Conservation (phyloP, 2,888 invertebrate species). For the Flexamia atlantica region DNA sequence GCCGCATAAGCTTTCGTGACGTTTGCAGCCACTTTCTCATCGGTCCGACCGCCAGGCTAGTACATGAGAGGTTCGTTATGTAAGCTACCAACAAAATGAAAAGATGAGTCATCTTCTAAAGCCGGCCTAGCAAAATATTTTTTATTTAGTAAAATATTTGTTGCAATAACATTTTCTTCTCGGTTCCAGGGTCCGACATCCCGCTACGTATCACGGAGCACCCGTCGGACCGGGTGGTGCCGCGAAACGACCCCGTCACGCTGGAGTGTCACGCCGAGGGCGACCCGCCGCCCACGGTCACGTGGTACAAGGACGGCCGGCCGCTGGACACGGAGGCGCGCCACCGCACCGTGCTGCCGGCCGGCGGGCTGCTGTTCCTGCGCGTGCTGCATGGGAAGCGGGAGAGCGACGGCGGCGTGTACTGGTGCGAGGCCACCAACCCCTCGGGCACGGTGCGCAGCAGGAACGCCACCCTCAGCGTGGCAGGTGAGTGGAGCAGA, state of each 20-base stretch:
- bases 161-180: background rate
- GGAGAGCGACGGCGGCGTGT: conserved; percentile 41
- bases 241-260: conserved; percentile 97
- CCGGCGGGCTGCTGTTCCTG: conserved; percentile 41
- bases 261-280: conserved; percentile 98
- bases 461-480: conserved; percentile 45
- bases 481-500: conserved; percentile 20
- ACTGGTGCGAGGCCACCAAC: conserved; percentile 42
- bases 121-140: no score
- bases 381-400: conserved; percentile 27
- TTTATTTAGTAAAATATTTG: no score
- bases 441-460: conserved; percentile 22
- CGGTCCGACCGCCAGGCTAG: no score
- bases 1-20: no score
- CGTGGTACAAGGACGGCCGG: conserved; percentile 94
- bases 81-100: no score
- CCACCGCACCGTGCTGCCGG: conserved; percentile 42
- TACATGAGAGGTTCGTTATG: no score
- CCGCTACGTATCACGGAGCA: conserved; percentile 98
- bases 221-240: conserved; percentile 96
- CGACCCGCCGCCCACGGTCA: conserved; percentile 92
- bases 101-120: no score
- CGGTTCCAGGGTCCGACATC: conserved; percentile 86
- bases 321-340: conserved; percentile 83
- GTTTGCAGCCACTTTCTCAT: no score